Evolutionary conservation across 2,888 invertebrate genomes (phyloP), one percentile per base, ranked within the genome.

Genomic region (Eumerus sabulonum): DNA sequence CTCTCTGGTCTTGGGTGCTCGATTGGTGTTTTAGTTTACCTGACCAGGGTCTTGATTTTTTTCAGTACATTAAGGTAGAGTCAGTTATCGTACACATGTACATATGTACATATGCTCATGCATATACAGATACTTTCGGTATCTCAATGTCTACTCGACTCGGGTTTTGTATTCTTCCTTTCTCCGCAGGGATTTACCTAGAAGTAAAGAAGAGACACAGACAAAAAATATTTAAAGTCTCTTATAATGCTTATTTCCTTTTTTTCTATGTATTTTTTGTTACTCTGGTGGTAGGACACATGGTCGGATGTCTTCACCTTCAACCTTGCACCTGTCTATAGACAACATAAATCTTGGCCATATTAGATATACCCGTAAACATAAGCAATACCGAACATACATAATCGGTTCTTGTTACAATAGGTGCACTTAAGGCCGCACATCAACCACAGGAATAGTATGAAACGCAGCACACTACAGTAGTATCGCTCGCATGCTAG

Each of bases 251-350:
- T 27, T 27, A 27, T 4, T 38, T 36, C 27, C 14, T 40, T 14
- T 27, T 7, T 45, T 60, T 16, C n/a, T 67, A 13, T n/a, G 11
- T 18, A 50, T 19, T 44, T 47, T 27, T 56, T 11, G 40, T 40
- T 5, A 2, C 0, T 16, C 40, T 47, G n/a, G n/a, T n/a, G 42
- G 13, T 35, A 40, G 19, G 35, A 53, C 42, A 51, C 42, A 36
- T 63, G 57, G 47, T 57, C n/a, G n/a, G n/a, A n/a, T 19, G 51
- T 71, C 71, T 74, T 68, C 79, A 64, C 59, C 74, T 70, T 79
- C 64, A 64, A 63, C 74, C 44, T 73, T 59, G 50, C 79, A 79
- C 74, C 79, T 79, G 79, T 74, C 70, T 68, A 56, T 73, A 67
- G 63, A 42, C 51, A 73, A 59, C 47, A 73, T 70, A 70, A 79